phyloP scores from a whole-genome alignment of 1,140 invertebrate genomes.

The Zaprionus davidi region DNA sequence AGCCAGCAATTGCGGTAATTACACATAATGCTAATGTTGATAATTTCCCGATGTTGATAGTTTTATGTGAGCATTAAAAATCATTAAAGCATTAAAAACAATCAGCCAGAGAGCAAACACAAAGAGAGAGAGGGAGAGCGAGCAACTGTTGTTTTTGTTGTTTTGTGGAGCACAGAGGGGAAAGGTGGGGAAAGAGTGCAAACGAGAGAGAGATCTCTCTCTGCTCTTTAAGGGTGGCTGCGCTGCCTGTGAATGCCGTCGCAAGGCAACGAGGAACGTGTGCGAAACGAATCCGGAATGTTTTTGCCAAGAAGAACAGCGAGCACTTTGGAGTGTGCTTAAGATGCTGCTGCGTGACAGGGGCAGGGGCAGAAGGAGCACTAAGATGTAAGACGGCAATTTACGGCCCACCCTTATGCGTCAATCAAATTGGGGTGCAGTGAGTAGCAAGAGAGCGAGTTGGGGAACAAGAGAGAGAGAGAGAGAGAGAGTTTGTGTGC shows the following conservation, averaged over 20 bases:
- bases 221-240: slow-evolving; percentile 33
- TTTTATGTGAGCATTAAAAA: slow-evolving; percentile 44
- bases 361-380: not conserved
- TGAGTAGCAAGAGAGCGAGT: slow-evolving; percentile 1
- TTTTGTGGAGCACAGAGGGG: slow-evolving; percentile 2
- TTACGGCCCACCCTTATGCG: slow-evolving; percentile 59
- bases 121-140: not conserved
- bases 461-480: not conserved
- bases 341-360: slow-evolving; percentile 30
- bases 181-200: not conserved
- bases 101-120: slow-evolving; percentile 4
- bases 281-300: slow-evolving; percentile 47
- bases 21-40: slow-evolving; percentile 21
- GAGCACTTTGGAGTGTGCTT: slow-evolving; percentile 32
- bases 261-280: slow-evolving; percentile 21
- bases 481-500: not conserved
- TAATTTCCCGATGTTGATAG: slow-evolving; percentile 30
- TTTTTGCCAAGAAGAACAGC: slow-evolving; percentile 11
- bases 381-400: slow-evolving; percentile 40
- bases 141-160: slow-evolving; percentile 10
- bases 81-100: slow-evolving; percentile 42
- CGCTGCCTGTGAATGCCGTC: slow-evolving; percentile 27
- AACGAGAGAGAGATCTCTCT: not conserved
- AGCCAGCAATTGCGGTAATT: slow-evolving; percentile 5
- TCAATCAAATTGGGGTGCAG: slow-evolving; percentile 32